Base-by-base conservation (phyloP, 35 echinoderm and acorn worm genomes). In the Apostichopus japonicus region DNA sequence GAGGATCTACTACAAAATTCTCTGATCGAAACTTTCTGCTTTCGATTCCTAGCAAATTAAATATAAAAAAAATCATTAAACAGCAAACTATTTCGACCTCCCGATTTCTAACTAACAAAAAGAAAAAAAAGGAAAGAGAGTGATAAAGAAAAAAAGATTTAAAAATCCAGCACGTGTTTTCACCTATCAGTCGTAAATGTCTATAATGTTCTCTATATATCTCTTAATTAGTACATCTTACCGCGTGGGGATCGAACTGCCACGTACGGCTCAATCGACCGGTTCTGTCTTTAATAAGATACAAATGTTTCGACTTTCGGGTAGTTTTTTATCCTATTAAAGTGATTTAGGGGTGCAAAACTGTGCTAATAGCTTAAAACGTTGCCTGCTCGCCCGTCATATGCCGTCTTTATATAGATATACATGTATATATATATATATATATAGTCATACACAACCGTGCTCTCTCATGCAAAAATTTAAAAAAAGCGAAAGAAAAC, bases 321-420 rank as follows among this genome's bases (percentile, higher is more conserved):
- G 54, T 84, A 59, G 53, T 84, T 84, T 84, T 44, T 58, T 57
- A 84, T 84, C 56, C 17, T 23, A 84, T 84, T 84, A 84, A 19
- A 57, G 54, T 58, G n/a, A 19, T 57, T 55, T 84, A 75, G 71
- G 71, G 53, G 56, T 52, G 54, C 53, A 84, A 84, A 84, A 84
- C 81, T 84, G 81, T 84, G 81, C 81, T 84, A 84, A 84, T 84
- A 84, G 81, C 56, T 84, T 55, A 57, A 84, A 84, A 84, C 54
- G 23, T 75, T 75, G 71, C 71, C 16, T 75, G 16, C 17, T 75
- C 15, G 17, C 7, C 71, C 15, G 71, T 19, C 71, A n/a, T n/a
- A 75, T 0, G 7, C 17, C 71, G 71, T 19, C 6, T 6, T 19
- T 75, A 23, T 33, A 33, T 33, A 33, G 27, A 33, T 33, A 33